Evolutionary conservation across 2,113 vertebrate genomes (phyloP).

Genomic region (Delphinapterus leucas): DNA sequence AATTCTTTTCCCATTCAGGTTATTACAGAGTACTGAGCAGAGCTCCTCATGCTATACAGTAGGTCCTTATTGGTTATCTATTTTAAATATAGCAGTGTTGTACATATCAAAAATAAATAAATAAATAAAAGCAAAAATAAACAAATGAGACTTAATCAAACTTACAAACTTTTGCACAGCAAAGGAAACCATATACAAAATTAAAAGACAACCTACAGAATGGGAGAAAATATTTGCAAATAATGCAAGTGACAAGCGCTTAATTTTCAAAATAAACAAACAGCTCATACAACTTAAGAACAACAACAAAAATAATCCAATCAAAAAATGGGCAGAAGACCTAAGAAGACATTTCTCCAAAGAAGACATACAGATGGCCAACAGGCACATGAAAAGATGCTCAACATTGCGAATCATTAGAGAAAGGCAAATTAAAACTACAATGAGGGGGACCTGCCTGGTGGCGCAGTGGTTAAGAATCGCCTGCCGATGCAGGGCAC

Average conservation of each 20-base stretch:
- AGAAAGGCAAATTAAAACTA: not conserved
- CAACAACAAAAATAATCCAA: not conserved
- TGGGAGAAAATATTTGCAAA: not conserved
- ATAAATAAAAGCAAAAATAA: not conserved
- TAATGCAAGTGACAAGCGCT: not conserved
- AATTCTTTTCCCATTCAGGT: too few species aligned
- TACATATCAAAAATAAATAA: too few species aligned
- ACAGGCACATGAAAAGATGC: too few species aligned
- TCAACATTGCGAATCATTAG: not conserved
- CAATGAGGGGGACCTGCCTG: not conserved
- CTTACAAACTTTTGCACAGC: not conserved
- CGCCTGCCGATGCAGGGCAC: too few species aligned
- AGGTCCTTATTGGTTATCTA: too few species aligned
- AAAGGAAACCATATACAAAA: not conserved
- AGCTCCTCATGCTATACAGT: too few species aligned
- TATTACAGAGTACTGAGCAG: too few species aligned
- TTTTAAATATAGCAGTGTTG: too few species aligned
- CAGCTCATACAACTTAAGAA: not conserved
- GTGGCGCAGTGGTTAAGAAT: too few species aligned
- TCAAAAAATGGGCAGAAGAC: not conserved
- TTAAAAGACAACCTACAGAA: not conserved
- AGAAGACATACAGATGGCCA: too few species aligned
- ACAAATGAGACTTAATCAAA: not conserved
- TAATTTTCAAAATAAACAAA: not conserved
- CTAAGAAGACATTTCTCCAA: too few species aligned